These are phyloP conservation scores for Minunthozetes semirufus DNA, from an alignment of 2,888 invertebrate species.

Conservation along the genomic window DNA sequence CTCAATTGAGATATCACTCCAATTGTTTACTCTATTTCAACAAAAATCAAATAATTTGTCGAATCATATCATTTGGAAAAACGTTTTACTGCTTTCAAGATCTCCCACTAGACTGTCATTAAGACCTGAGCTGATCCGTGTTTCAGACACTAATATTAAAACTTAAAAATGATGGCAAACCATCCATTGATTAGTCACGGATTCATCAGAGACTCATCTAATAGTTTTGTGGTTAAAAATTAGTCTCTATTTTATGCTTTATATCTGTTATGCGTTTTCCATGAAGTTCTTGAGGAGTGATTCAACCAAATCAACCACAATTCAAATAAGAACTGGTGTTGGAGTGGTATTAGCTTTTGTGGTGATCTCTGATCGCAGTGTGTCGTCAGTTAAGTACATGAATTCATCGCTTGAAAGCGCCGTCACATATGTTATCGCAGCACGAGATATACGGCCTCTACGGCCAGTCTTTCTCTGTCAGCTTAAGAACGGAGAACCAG, in stretches of 20 bases:
- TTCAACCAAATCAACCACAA: neutral
- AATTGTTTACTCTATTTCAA: constrained; percentile 1
- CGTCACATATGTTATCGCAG: constrained; percentile 20
- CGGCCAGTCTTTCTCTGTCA: too few relatives aligned
- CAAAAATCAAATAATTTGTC: neutral
- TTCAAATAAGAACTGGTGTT: neutral
- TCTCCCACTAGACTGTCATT: constrained; percentile 18
- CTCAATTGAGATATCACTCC: neutral
- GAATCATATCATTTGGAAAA: neutral
- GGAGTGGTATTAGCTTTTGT: constrained; percentile 6
- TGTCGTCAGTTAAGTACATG: constrained; percentile 16
- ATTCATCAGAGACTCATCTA: neutral
- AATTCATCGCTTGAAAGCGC: constrained; percentile 21
- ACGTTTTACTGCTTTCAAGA: neutral
- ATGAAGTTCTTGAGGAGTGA: too few relatives aligned
- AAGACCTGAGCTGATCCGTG: neutral
- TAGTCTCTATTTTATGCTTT: neutral
- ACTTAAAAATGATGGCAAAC: neutral
- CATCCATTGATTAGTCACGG: neutral
- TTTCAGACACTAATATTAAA: neutral
- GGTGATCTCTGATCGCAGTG: neutral
- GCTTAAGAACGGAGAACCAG: too few relatives aligned
- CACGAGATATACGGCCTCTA: constrained; percentile 11
- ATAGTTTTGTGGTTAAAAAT: neutral
- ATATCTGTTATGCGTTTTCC: neutral